These are phyloP conservation scores for Eulemur albifrons DNA, from an alignment of 2,797 vertebrate species.

Conservation along the genomic window DNA sequence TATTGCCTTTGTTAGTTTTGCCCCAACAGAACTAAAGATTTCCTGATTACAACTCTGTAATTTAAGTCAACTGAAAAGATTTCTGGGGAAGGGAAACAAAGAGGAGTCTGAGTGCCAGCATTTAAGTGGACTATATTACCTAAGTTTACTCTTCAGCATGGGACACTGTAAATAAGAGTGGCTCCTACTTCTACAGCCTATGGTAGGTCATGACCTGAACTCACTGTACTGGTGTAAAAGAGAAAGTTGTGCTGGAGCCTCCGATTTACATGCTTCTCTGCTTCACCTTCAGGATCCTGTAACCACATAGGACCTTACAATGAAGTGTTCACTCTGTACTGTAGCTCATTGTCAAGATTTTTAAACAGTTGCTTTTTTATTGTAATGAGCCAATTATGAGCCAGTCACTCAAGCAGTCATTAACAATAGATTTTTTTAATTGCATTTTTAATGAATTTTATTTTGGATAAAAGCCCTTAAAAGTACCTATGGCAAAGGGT, in stretches of 20 bases:
- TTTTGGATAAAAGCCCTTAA: conserved; percentile 79
- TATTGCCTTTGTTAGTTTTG: conserved; percentile 73
- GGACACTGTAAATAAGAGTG: conserved; percentile 53
- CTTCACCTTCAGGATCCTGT: conserved; percentile 62
- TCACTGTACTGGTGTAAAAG: conserved; percentile 25
- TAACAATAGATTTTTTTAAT: conserved; percentile 82
- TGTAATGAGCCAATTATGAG: conserved; percentile 80
- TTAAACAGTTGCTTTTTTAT: conserved; percentile 80
- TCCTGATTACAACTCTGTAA: conserved; percentile 76
- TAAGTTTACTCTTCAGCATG: conserved; percentile 60
- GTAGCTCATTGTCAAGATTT: conserved; percentile 76
- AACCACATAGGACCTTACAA: conserved; percentile 58
- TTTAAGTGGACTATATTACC: conserved; percentile 65
- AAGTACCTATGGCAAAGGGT: conserved; percentile 78
- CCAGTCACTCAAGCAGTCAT: conserved; percentile 79
- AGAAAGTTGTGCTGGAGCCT: conserved; percentile 59
- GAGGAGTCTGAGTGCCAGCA: conserved; percentile 62
- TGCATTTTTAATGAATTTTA: conserved; percentile 81
- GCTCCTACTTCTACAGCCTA: background rate
- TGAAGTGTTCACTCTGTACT: conserved; percentile 67
- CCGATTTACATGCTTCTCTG: conserved; percentile 23
- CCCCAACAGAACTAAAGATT: conserved; percentile 70
- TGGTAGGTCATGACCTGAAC: conserved; percentile 62
- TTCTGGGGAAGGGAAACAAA: conserved; percentile 71
- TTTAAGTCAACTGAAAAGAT: conserved; percentile 75